These are phyloP conservation scores for Altica lythri DNA, from an alignment of 2,888 invertebrate species.

Conservation along the genomic window DNA sequence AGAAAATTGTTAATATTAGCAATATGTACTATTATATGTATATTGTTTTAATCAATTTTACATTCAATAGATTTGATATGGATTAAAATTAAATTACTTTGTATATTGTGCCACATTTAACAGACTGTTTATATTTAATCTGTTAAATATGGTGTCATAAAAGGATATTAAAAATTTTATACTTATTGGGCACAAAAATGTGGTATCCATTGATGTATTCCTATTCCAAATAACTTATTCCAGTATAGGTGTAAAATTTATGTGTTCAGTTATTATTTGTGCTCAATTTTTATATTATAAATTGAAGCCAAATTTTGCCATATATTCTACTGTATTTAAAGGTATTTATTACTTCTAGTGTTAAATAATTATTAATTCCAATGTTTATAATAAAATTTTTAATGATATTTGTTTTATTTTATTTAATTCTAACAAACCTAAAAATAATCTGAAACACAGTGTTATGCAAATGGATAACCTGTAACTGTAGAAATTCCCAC, in stretches of 20 bases:
- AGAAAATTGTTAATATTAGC: too few species aligned
- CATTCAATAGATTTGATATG: too few species aligned
- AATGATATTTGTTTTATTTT: neutral
- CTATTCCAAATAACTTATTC: slow-evolving; percentile 34
- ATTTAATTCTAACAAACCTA: too few species aligned
- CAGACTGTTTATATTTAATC: neutral
- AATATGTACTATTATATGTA: too few species aligned
- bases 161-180: slow-evolving; percentile 15
- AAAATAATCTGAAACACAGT: too few species aligned
- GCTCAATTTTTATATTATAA: slow-evolving; percentile 44
- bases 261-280: slow-evolving; percentile 41
- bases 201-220: slow-evolving; percentile 28
- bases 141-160: neutral
- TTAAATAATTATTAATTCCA: slow-evolving; percentile 40
- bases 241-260: slow-evolving; percentile 35
- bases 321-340: slow-evolving; percentile 41
- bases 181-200: slow-evolving; percentile 31
- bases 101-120: slow-evolving; percentile 1
- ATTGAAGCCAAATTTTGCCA: slow-evolving; percentile 50
- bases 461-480: too few species aligned
- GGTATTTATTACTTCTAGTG: slow-evolving; percentile 45
- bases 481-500: too few species aligned
- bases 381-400: slow-evolving; percentile 43
- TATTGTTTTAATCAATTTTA: too few species aligned
- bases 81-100: neutral